Conservation (phyloP, 2,113 vertebrate genomes). For the Solenodon paradoxus region DNA sequence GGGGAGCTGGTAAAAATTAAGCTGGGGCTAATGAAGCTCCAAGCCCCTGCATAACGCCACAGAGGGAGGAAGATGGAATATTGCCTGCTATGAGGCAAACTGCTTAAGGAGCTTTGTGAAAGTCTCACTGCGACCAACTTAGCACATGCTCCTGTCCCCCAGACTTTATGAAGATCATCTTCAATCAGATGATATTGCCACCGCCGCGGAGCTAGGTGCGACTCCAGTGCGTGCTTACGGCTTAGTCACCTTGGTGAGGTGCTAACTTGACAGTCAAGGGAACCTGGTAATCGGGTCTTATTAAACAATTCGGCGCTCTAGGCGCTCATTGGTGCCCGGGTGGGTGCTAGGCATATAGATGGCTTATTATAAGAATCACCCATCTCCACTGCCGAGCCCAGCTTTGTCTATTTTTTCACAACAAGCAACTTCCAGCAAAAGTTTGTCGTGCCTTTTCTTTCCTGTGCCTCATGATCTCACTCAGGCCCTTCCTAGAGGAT, state of each 20-base stretch:
- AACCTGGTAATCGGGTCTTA: slow-evolving; percentile 15
- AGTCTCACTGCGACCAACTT: slow-evolving; percentile 64
- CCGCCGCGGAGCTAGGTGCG: neutral
- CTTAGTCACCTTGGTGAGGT: neutral
- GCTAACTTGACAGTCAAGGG: slow-evolving; percentile 5
- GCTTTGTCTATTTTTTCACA: neutral
- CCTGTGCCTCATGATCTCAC: neutral
- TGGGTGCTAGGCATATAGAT: slow-evolving; percentile 23
- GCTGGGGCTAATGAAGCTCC: slow-evolving; percentile 66
- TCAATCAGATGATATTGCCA: neutral
- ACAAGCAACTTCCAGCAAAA: neutral
- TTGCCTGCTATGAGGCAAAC: slow-evolving; percentile 66
- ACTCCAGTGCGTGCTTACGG: neutral
- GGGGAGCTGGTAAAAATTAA: slow-evolving; percentile 75
- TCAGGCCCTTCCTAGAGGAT: neutral
- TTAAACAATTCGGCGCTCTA: neutral
- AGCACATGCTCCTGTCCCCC: slow-evolving; percentile 30
- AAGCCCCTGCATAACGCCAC: slow-evolving; percentile 54
- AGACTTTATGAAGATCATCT: slow-evolving; percentile 55
- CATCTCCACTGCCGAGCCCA: slow-evolving; percentile 1
- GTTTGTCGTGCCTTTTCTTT: neutral
- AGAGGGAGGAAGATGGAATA: slow-evolving; percentile 71
- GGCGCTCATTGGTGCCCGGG: neutral
- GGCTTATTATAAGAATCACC: slow-evolving; percentile 35
- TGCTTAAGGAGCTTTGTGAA: slow-evolving; percentile 65